These are phyloP conservation scores for Aplysia californica DNA, from an alignment of 1,140 invertebrate species.

Conservation along the genomic window DNA sequence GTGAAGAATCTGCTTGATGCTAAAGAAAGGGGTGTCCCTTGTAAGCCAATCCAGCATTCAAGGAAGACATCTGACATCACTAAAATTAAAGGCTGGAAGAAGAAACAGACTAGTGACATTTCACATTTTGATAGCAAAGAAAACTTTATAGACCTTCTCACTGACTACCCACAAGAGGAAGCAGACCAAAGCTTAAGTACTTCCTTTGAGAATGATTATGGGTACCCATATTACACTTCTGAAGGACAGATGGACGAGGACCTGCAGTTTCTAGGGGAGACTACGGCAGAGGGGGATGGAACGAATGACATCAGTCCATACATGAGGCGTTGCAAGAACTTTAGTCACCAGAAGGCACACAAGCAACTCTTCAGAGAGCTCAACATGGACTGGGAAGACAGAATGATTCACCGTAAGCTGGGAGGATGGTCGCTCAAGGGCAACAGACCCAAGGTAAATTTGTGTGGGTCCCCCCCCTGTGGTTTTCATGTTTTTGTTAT, in stretches of 20 bases:
- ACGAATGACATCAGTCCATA: neutral
- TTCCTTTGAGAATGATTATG: too few relatives aligned
- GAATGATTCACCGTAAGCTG: constrained; percentile 45
- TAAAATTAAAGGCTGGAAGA: constrained; percentile 62
- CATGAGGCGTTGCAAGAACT: constrained; percentile 22
- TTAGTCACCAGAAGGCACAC: constrained; percentile 31
- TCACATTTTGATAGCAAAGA: too few relatives aligned
- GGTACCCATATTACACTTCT: neutral
- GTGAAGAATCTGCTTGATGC: constrained; percentile 35
- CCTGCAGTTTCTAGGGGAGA: neutral
- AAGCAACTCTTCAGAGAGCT: constrained; percentile 41
- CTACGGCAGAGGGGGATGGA: neutral
- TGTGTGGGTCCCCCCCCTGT: too few relatives aligned
- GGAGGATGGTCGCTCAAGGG: constrained; percentile 37
- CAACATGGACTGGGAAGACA: constrained; percentile 39
- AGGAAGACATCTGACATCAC: constrained; percentile 56
- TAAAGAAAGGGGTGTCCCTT: too few relatives aligned
- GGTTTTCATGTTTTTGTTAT: too few relatives aligned
- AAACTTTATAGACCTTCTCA: too few relatives aligned
- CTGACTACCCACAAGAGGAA: neutral
- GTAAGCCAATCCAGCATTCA: constrained; percentile 1
- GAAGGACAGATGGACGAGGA: neutral
- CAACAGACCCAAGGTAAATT: constrained; percentile 14
- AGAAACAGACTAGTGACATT: too few relatives aligned
- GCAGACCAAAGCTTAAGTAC: too few relatives aligned